phyloP scores from a whole-genome alignment of 2,113 vertebrate species.

The Alces alces region DNA sequence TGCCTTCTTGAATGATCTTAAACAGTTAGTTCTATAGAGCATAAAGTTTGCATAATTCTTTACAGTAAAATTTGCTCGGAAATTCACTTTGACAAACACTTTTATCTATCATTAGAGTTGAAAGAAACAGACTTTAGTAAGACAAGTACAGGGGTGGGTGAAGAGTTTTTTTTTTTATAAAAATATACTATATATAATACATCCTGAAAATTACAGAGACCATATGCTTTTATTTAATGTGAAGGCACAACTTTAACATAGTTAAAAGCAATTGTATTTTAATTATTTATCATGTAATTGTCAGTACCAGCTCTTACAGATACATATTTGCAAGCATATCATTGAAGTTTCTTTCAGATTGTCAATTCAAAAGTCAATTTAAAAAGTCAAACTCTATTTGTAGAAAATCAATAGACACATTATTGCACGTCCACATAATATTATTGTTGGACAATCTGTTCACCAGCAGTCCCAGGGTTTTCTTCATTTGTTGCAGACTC shows the following conservation, averaged over 20 bases:
- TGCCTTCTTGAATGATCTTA: not conserved
- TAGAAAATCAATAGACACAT: constrained; percentile 58
- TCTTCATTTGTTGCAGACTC: constrained; percentile 81
- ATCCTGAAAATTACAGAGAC: constrained; percentile 77
- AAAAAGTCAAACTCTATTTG: constrained; percentile 56
- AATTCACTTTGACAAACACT: constrained; percentile 24
- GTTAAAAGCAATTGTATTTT: constrained; percentile 72
- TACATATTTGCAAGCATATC: constrained; percentile 66
- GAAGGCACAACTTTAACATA: constrained; percentile 80
- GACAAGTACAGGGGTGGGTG: constrained; percentile 33
- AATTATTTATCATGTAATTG: constrained; percentile 64
- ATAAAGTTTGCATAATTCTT: constrained; percentile 30
- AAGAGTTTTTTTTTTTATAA: constrained; percentile 66
- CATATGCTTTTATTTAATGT: constrained; percentile 78
- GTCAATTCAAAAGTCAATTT: constrained; percentile 63
- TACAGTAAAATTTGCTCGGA: constrained; percentile 39
- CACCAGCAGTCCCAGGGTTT: constrained; percentile 62
- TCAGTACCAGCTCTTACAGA: constrained; percentile 77
- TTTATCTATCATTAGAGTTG: constrained; percentile 31
- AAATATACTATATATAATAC: constrained; percentile 79
- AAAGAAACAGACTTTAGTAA: constrained; percentile 58
- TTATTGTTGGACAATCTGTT: constrained; percentile 73
- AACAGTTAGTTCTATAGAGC: constrained; percentile 18
- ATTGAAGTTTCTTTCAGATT: constrained; percentile 63
- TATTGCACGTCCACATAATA: constrained; percentile 28